phyloP scores from a whole-genome alignment of 64 coral and sea anemone genomes.

The Montipora efflorescens region DNA sequence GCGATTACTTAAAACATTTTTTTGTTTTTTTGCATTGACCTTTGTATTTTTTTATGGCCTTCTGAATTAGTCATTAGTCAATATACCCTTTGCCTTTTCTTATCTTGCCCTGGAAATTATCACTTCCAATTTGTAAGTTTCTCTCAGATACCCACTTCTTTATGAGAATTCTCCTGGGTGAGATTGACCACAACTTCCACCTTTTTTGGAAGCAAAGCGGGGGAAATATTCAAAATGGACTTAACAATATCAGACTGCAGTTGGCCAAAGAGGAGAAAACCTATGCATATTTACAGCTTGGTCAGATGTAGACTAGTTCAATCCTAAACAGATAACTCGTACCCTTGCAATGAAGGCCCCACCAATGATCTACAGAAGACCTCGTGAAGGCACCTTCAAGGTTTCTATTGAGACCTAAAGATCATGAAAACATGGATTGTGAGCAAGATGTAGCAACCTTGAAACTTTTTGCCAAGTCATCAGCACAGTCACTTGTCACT shows the following conservation, averaged over 20 bases:
- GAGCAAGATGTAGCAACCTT: neutral
- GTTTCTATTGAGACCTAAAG: constrained; percentile 38
- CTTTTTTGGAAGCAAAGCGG: constrained; percentile 12
- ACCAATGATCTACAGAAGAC: constrained; percentile 36
- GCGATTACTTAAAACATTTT: neutral
- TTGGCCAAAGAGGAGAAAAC: constrained; percentile 60
- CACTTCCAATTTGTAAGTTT: neutral
- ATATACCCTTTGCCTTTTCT: neutral
- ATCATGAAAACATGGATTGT: neutral
- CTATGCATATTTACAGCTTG: constrained; percentile 14
- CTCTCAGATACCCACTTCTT: constrained; percentile 51
- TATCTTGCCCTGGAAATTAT: neutral
- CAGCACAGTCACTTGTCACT: too few relatives aligned
- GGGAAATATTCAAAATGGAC: constrained; percentile 39
- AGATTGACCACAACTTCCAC: constrained; percentile 63
- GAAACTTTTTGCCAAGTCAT: neutral
- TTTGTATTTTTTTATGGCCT: neutral
- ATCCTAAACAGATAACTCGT: constrained; percentile 78
- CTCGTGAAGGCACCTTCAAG: constrained; percentile 61
- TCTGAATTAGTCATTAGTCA: neutral
- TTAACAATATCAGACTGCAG: constrained; percentile 27
- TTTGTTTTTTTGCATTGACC: neutral
- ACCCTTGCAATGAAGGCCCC: constrained; percentile 47
- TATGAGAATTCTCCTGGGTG: constrained; percentile 44
- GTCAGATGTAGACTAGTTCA: constrained; percentile 11